These are phyloP conservation scores for Arbacia lixula DNA, from an alignment of 53 echinoderm and acorn worm species.

Conservation along the genomic window DNA sequence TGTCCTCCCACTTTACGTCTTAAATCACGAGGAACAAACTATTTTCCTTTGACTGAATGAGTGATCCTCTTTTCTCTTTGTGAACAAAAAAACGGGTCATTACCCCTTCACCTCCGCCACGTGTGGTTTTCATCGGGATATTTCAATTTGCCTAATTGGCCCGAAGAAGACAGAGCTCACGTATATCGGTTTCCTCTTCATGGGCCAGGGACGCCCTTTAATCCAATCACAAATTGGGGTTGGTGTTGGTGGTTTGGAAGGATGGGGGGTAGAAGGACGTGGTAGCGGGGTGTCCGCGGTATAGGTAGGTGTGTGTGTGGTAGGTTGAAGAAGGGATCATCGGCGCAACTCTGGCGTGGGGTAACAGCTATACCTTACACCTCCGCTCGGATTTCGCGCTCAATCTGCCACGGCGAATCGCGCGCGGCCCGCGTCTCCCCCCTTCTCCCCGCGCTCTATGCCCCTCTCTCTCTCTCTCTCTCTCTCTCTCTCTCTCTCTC, in stretches of 20 bases:
- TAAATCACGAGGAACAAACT: too few relatives aligned
- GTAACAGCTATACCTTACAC: conserved; percentile 13
- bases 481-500: neutral
- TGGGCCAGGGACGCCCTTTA: neutral
- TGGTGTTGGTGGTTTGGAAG: conserved; percentile 27
- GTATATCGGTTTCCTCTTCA: conserved; percentile 19
- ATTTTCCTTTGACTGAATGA: too few relatives aligned
- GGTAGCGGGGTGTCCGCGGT: neutral
- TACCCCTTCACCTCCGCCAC: too few relatives aligned
- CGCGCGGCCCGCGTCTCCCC: too few relatives aligned
- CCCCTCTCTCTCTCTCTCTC: neutral
- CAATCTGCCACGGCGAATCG: conserved; percentile 4
- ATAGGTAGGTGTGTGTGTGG: conserved; percentile 22
- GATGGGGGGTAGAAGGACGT: too few relatives aligned
- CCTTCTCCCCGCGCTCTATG: neutral
- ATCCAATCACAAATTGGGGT: conserved; percentile 23
- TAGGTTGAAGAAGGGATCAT: conserved; percentile 19
- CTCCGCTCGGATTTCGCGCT: conserved; percentile 4
- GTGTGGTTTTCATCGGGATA: conserved; percentile 12
- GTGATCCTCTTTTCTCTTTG: too few relatives aligned
- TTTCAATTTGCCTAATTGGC: conserved; percentile 41
- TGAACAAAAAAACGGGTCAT: too few relatives aligned
- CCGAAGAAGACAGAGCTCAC: conserved; percentile 7
- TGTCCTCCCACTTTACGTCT: too few relatives aligned
- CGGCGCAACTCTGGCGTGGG: conserved; percentile 14